Evolutionary conservation across 2,113 vertebrate genomes (phyloP), one percentile per base, ranked within the genome.

Genomic region (Telmatochromis sp.): DNA sequence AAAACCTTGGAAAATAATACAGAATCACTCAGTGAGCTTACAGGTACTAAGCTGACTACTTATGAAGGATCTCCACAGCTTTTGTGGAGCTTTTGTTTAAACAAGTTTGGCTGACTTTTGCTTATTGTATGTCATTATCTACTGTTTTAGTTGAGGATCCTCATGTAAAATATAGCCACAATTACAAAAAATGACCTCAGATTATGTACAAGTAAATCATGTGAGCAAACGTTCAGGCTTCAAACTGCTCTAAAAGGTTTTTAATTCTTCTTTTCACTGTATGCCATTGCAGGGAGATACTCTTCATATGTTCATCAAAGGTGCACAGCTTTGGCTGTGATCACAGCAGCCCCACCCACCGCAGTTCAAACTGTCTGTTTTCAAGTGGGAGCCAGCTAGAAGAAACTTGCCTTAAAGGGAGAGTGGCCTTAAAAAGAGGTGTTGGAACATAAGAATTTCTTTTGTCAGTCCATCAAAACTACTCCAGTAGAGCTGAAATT

Each of bases 21-120:
- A 37, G 3, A 65, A 55, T 68, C 60, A 45, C 85, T 60, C 87
- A 86, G 90, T 90, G 86, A 93, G 55, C n/a, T 83, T 49, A 42
- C 12, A 84, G 85, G 42, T 84, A 73, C 85, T 45, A 58, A 83
- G 80, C 65, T 87, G 83, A 86, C 47, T 37, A 23, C n/a, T 83
- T 33, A 17, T 14, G 79, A 65, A 85, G 35, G 85, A 80, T 75
- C 12, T 53, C 55, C 5, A 57, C 35, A 35, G 80, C 60, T 33
- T 63, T 15, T 17, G 49, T 87, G 45, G 54, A 54, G 75, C 35
- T 33, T 57, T 12, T n/a, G 79, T 87, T 68, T 82, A 54, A 89
- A 85, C 28, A 45, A 6, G 37, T 45, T 73, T 73, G 2, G 37
- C 63, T 68, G 7, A 70, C n/a, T 70, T 23, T 70, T 70, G n/a